Evolutionary conservation across 1,140 invertebrate species (phyloP), one percentile per base, ranked within the genome.

Genomic region (Heliconius hewitsoni): DNA sequence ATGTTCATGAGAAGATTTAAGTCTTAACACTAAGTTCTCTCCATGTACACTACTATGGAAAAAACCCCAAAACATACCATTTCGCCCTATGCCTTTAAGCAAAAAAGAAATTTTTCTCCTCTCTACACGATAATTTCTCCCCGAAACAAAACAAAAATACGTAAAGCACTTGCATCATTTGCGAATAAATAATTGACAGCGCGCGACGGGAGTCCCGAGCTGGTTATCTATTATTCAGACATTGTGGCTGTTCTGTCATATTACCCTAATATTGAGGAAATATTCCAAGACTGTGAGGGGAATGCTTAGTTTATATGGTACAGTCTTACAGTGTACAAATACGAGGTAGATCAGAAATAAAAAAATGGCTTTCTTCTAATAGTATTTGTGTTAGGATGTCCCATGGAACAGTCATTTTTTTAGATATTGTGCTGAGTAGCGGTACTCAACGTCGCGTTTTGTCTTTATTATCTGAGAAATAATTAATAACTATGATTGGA

Each of bases 231-330:
- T 93, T 92, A 94, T 94, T 94, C 92, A 94, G 74, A 73, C 81
- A 75, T 82, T 91, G 89, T 91, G 90, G 85, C 87, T 91, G 88
- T 91, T 91, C 87, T 91, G 91, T 91, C 92, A 90, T 91, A 93
- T 94, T 94, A 92, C 88, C 89, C 91, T 85, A 85, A 87, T 92
- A 92, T 92, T 90, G 88, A 89, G 85, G 85, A 94, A 91, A 92
- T 93, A 93, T 92, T 88, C 89, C 84, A 76, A 71, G 83, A 81
- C 80, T 89, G 90, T 87, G 90, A 89, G 85, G 85, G 80, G 91
- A 91, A 92, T 92, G 73, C 73, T 66, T 66, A 66, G 23, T 66
- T 66, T 66, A 27, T 66, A 6, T 66, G 9, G 60, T 30, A 66
- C 23, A 30, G 60, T 27, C 9, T 66, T 66, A 66, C 60, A 30